Evolutionary conservation across 2,797 vertebrate species (phyloP).

Genomic region (Gorsachius magnificus): DNA sequence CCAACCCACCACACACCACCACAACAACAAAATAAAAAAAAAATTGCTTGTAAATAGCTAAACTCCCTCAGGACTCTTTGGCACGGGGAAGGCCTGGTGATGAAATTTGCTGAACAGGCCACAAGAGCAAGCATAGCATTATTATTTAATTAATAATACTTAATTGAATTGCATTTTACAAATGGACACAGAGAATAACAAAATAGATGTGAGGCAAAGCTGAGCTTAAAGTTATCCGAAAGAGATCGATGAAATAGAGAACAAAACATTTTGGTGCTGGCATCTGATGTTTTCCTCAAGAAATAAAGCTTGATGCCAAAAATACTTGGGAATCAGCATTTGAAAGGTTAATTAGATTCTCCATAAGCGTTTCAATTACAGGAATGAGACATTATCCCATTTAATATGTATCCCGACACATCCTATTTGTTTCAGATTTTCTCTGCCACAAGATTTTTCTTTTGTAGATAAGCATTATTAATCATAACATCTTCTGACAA

Average conservation of each 20-base stretch:
- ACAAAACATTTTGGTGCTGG: conserved; percentile 18
- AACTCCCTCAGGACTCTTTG: rapidly evolving
- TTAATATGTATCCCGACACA: not conserved
- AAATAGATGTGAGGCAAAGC: not conserved
- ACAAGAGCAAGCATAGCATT: not conserved
- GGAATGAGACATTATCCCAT: not conserved
- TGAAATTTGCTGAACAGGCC: not conserved
- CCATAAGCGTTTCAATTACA: conserved; percentile 8
- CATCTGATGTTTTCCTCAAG: conserved; percentile 41
- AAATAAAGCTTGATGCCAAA: conserved; percentile 23
- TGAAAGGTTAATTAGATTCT: conserved; percentile 62
- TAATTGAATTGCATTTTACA: not conserved
- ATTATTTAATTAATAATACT: not conserved
- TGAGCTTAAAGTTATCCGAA: not conserved
- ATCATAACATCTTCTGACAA: not conserved
- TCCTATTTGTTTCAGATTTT: conserved; percentile 21
- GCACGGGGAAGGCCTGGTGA: not conserved
- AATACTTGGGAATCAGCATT: not conserved
- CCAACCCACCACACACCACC: too few relatives aligned
- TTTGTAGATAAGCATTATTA: not conserved
- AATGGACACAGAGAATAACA: not conserved
- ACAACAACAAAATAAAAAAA: too few relatives aligned
- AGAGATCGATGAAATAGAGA: not conserved
- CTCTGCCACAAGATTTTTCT: not conserved
- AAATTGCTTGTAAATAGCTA: not conserved